These are phyloP conservation scores for Isotomurus palustris DNA, from an alignment of 2,888 invertebrate genomes.

Conservation along the genomic window DNA sequence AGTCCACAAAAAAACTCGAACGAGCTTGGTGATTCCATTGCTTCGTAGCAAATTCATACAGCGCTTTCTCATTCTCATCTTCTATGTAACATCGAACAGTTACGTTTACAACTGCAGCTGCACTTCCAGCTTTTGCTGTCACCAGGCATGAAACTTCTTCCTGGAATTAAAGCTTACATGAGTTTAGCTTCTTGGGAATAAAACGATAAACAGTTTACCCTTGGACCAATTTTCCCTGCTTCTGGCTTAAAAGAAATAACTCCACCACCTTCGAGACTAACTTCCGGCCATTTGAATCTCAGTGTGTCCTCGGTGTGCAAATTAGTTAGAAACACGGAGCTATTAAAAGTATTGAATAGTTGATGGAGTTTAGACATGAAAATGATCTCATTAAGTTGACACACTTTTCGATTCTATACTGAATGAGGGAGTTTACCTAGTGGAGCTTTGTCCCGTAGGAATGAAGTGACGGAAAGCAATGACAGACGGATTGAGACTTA, in stretches of 20 bases:
- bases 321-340: slow-evolving; percentile 39
- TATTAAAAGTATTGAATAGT: slow-evolving; percentile 3
- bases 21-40: slow-evolving; percentile 15
- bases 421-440: too few species aligned
- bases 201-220: slow-evolving; percentile 10
- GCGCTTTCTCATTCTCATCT: slow-evolving; percentile 26
- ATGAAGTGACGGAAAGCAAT: slow-evolving; percentile 32
- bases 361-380: too few species aligned
- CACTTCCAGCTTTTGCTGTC: slow-evolving; percentile 33
- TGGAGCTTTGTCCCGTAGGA: slow-evolving; percentile 33
- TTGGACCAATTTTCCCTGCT: slow-evolving; percentile 32
- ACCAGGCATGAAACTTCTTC: slow-evolving; percentile 27
- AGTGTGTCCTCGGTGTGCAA: slow-evolving; percentile 31
- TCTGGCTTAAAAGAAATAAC: slow-evolving; percentile 39
- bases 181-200: neutral
- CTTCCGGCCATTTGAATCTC: slow-evolving; percentile 36
- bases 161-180: neutral
- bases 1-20: neutral
- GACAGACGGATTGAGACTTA: slow-evolving; percentile 31
- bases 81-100: slow-evolving; percentile 28
- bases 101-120: slow-evolving; percentile 23
- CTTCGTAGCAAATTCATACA: slow-evolving; percentile 23
- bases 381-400: too few species aligned
- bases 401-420: too few species aligned
- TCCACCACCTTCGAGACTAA: slow-evolving; percentile 34